Percentiles rank a stretch among this genome's conserved stretches.
These are phyloP conservation scores for Drosophila borborema DNA, from an alignment of 2,888 invertebrate species.

Conservation along the genomic window DNA sequence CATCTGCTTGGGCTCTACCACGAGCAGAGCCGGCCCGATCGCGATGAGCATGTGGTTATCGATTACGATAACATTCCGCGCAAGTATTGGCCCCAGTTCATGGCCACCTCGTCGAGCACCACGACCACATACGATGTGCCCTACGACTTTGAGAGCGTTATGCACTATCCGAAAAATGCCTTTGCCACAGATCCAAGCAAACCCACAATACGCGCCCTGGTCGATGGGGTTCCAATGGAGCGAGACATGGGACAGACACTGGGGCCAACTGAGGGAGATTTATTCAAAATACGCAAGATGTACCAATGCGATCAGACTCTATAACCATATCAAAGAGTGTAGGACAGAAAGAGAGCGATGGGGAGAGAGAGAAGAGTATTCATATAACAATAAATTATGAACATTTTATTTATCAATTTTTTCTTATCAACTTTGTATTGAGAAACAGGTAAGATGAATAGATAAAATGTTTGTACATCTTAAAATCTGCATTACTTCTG, in stretches of 20 bases:
- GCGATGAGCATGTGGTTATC: constrained; percentile 81
- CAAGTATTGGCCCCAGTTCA: constrained; percentile 82
- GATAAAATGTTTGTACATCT: no score
- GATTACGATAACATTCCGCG: constrained; percentile 82
- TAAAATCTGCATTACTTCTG: no score
- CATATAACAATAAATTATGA: neutral
- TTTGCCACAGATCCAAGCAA: constrained; percentile 76
- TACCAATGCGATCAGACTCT: constrained; percentile 74
- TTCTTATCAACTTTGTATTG: neutral
- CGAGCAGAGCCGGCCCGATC: constrained; percentile 83
- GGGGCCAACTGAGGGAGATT: constrained; percentile 79
- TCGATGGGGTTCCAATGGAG: constrained; percentile 61
- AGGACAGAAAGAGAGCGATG: neutral
- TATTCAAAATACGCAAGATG: constrained; percentile 82
- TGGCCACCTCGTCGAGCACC: constrained; percentile 64
- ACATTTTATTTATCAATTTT: neutral
- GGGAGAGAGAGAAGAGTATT: neutral
- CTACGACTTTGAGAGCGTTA: constrained; percentile 81
- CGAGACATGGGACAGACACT: constrained; percentile 78
- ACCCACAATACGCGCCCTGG: constrained; percentile 75
- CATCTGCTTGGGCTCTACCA: constrained; percentile 83
- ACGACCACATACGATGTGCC: constrained; percentile 75
- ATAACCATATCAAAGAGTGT: neutral
- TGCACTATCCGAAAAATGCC: constrained; percentile 82
- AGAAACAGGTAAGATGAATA: no score